Evolutionary conservation across 2,888 invertebrate genomes (phyloP).

Genomic region (Lepidocyrtinus sp.): DNA sequence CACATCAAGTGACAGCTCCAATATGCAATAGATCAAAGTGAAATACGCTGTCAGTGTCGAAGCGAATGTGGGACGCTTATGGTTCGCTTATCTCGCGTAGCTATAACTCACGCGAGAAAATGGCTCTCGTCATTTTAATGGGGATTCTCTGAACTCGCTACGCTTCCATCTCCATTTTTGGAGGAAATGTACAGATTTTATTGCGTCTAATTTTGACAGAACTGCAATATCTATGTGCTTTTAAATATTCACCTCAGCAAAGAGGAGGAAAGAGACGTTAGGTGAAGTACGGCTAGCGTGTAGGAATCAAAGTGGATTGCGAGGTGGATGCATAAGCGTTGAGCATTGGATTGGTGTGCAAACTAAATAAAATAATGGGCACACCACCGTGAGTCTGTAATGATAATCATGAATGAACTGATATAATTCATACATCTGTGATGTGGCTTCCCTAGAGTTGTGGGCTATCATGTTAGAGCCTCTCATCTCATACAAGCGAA

Average conservation of each 20-base stretch:
- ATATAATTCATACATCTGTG: background rate
- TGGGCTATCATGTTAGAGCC: background rate
- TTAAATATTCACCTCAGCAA: background rate
- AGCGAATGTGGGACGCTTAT: no score
- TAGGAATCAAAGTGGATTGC: background rate
- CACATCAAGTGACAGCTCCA: no score
- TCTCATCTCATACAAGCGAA: no score
- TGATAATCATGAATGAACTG: conserved; percentile 11
- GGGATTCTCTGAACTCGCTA: no score
- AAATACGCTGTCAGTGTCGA: no score
- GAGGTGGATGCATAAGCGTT: background rate
- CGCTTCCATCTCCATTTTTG: background rate
- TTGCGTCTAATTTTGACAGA: background rate
- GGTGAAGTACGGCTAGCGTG: background rate
- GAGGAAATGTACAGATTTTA: background rate
- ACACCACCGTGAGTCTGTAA: no score
- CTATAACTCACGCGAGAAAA: no score
- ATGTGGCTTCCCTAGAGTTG: background rate
- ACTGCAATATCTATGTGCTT: background rate
- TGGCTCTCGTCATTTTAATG: no score
- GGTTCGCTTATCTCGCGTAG: no score
- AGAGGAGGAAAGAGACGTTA: background rate
- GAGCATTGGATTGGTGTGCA: background rate
- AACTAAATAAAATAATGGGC: no score
- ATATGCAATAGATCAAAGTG: no score